Base-by-base conservation (phyloP, 2,113 vertebrate genomes). In the Chaetodon auriga region DNA sequence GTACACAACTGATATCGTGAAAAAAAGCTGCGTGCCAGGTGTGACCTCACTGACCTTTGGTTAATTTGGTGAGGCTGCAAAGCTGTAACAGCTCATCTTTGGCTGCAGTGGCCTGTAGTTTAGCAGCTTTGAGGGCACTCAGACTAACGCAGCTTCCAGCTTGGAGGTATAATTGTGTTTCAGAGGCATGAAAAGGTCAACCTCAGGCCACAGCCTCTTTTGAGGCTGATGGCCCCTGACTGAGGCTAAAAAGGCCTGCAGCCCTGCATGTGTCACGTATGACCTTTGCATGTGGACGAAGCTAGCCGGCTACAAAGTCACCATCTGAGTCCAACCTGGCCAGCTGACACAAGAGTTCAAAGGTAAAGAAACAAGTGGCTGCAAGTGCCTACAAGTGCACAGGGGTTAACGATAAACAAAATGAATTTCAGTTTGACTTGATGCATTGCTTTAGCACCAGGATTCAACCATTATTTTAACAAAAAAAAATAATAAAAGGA, bases 151-250 rank as follows among this genome's bases (percentile, higher is more conserved):
- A 63, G 62, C 36, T 51, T 78, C 69, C 58, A 73, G 64, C 85
- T 72, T 51, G 10, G 75, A 78, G 82, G 65, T 78, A 16, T 68
- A 77, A 83, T 66, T 77, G 49, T 61, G 60, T 77, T 46, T 41
- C 54, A 4, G 13, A 45, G 25, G 36, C 65, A 69, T 58, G 54
- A 87, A 89, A 88, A 90, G 84, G 80, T 84, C 88, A 78, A 49
- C 73, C 53, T 57, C 71, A 48, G 86, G 83, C 53, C 57, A 61
- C 19, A 4, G 35, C 45, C 36, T 60, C 83, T 83, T 90, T 92
- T 92, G 87, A 93, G 86, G 88, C 80, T 62, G 25, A 79, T 68
- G 75, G 68, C 74, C 85, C 62, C 89, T 43, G 84, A 83, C 77
- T 82, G 80, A 66, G 79, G 82, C 43, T 82, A 75, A 89, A 86